phyloP scores from a whole-genome alignment of 2,113 vertebrate genomes.

The Silurus meridionalis region DNA sequence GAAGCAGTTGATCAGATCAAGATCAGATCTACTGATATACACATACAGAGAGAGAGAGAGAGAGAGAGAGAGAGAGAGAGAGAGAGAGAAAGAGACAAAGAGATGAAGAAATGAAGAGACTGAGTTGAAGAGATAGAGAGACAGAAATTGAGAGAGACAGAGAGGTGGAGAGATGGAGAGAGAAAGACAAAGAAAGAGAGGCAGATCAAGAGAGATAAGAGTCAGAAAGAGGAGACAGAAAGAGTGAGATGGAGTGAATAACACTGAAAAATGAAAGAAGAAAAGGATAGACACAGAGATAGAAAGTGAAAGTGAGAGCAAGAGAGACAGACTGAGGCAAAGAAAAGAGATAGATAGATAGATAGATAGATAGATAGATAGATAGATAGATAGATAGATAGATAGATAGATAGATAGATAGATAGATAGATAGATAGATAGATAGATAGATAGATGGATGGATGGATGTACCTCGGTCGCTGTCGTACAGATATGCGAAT shows the following conservation, averaged over 20 bases:
- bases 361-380: too few relatives aligned
- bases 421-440: too few relatives aligned
- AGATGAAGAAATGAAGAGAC: background rate
- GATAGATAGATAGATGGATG: too few relatives aligned
- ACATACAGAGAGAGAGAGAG: background rate
- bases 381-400: too few relatives aligned
- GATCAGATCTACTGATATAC: background rate
- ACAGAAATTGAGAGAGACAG: background rate
- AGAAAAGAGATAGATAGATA: too few relatives aligned
- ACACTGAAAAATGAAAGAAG: too few relatives aligned
- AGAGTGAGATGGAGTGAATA: background rate
- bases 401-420: too few relatives aligned
- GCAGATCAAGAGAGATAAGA: background rate
- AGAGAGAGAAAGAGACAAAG: background rate
- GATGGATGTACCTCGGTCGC: slow-evolving; percentile 85
- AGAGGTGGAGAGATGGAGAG: too few relatives aligned
- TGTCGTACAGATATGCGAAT: slow-evolving; percentile 98
- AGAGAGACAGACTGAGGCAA: background rate
- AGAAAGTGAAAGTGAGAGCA: background rate
- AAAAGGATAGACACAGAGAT: background rate
- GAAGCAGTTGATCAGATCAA: background rate
- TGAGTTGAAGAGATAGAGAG: background rate
- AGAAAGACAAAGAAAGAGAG: background rate
- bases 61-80: background rate
- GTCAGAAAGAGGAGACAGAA: background rate